Evolutionary conservation across 2,113 vertebrate species (phyloP).

Genomic region (Dryoscopus gambensis): DNA sequence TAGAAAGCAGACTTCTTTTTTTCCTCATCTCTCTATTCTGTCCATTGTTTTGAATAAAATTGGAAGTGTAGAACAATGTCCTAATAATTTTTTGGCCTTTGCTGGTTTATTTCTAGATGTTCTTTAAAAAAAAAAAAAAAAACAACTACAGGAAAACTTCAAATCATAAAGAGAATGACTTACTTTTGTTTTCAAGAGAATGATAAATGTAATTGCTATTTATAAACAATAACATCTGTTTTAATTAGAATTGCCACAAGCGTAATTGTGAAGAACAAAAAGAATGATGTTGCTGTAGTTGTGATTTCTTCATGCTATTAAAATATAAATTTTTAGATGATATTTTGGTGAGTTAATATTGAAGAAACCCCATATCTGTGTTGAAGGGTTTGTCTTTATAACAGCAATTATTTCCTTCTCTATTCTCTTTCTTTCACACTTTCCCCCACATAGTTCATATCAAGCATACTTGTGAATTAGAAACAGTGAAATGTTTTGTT

Average conservation of each 20-base stretch:
- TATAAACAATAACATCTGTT: neutral
- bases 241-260: neutral
- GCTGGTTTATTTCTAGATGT: neutral
- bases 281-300: neutral
- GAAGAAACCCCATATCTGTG: fast-evolving
- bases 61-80: neutral
- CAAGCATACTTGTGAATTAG: neutral
- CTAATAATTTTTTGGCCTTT: neutral
- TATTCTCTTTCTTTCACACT: neutral
- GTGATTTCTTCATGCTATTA: neutral
- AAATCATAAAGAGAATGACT: neutral
- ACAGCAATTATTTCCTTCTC: neutral
- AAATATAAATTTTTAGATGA: neutral
- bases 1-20: neutral
- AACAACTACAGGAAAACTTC: neutral
- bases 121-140: neutral
- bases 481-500: neutral
- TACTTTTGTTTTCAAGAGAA: neutral
- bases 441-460: fast-evolving
- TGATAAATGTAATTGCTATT: neutral
- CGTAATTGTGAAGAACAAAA: neutral
- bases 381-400: neutral
- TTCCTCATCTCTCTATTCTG: neutral
- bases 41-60: neutral
- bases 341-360: neutral